Base-by-base conservation (phyloP, 2,113 vertebrate genomes). In the Polypterus bichir region DNA sequence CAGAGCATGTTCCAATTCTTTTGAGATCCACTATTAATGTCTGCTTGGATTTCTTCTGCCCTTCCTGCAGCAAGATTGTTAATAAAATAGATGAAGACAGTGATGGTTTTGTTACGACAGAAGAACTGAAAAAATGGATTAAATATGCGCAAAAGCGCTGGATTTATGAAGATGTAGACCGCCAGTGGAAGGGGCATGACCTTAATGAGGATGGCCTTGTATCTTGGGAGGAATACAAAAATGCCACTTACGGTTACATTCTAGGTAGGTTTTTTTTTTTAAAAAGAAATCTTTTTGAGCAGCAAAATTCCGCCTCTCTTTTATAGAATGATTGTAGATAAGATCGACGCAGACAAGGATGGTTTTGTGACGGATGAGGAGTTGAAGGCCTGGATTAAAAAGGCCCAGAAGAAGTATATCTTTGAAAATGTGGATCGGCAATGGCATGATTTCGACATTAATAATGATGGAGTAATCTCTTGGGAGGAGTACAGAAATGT, bases 221-320 rank as follows among this genome's bases (percentile, higher is more conserved):
- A 59, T 91, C 92, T 61, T 99, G 96, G 96, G 94, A 97, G 62
- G 96, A 99, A 54, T 99, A 99, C 71, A 96, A 88, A 81, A 99
- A 99, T 64, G 94, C 93, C 81, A 97, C 94, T 68, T 99, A 98
- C 66, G 92, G 96, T 70, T 94, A 92, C 76, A 86, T 93, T 70
- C 74, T 97, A 62, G 94, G 96, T 98, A 89, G 60, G 82, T 65
- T n/a, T 60, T 10, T 56, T 49, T 62, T 58, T 55, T 62, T 58
- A 6, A 49, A 59, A 45, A 52, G 10, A 27, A 27, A 27, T 27
- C 27, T 45, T 46, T 48, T 49, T 27, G n/a, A 59, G 57, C 11
- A 52, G 44, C 51, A 58, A 60, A 48, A 62, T 54, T 71, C 61
- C 54, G 69, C 68, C 79, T 76, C 65, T 84, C 81, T 83, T 77